Conservation (phyloP, 2,888 invertebrate genomes). For the Horisme vitalbata region DNA sequence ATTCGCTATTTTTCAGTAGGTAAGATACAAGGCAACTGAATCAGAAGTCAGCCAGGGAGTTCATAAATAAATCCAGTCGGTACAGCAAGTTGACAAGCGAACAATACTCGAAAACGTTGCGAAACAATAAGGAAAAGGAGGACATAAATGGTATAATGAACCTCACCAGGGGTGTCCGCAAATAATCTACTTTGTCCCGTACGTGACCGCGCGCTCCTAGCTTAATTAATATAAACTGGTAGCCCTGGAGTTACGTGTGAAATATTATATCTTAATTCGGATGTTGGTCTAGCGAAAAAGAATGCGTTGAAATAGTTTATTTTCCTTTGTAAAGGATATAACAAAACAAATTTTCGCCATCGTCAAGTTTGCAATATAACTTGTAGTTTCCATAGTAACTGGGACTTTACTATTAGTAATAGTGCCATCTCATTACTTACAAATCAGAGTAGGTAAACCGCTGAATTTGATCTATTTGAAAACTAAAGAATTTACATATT, state of each 20-base stretch:
- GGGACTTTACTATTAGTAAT: too few relatives aligned
- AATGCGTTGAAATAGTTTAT: neutral
- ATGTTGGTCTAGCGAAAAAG: constrained; percentile 4
- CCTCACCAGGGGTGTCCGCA: constrained; percentile 46
- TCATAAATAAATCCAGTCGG: constrained; percentile 10
- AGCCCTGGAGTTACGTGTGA: constrained; percentile 30
- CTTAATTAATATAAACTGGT: constrained; percentile 60
- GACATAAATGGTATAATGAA: constrained; percentile 44
- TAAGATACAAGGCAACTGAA: constrained; percentile 1
- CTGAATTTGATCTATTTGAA: too few relatives aligned
- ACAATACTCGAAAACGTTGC: constrained; percentile 26
- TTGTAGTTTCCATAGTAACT: neutral
- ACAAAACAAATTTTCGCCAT: too few relatives aligned
- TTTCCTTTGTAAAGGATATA: too few relatives aligned
- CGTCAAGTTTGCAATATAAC: neutral
- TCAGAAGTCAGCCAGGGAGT: neutral
- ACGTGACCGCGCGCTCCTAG: constrained; percentile 50
- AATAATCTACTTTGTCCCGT: constrained; percentile 56
- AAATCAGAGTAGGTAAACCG: too few relatives aligned
- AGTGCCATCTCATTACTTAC: too few relatives aligned
- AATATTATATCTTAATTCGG: constrained; percentile 20
- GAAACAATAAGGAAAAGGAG: constrained; percentile 46
- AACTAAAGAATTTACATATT: neutral
- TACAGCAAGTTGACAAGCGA: constrained; percentile 15
- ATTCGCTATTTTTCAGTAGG: too few relatives aligned